phyloP scores from a whole-genome alignment of 64 coral and sea anemone genomes.

The Montipora capricornis region DNA sequence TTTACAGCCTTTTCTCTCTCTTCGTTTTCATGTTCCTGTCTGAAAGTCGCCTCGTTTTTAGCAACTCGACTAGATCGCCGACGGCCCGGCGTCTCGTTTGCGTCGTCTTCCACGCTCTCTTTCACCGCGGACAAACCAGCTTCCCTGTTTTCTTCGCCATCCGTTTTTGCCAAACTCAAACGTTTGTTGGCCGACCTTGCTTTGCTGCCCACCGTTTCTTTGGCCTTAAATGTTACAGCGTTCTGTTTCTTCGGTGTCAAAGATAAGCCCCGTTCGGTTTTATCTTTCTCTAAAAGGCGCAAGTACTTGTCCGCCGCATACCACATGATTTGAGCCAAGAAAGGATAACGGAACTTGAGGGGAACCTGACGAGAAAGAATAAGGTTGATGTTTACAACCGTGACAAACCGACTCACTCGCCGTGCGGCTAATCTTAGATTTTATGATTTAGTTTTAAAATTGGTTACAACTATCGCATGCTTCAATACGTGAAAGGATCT shows the following conservation, averaged over 20 bases:
- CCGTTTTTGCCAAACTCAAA: background rate
- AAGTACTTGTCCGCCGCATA: slow-evolving; percentile 85
- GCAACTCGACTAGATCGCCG: slow-evolving; percentile 36
- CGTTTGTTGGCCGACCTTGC: slow-evolving; percentile 4
- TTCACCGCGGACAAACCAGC: background rate
- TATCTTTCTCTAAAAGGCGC: slow-evolving; percentile 65
- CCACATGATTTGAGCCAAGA: slow-evolving; percentile 95
- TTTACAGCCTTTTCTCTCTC: background rate
- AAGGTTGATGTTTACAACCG: background rate
- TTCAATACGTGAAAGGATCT: no score
- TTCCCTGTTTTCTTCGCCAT: slow-evolving; percentile 22
- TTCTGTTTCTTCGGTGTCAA: slow-evolving; percentile 12
- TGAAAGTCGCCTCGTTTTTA: slow-evolving; percentile 27
- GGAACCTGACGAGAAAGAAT: slow-evolving; percentile 70
- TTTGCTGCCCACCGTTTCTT: slow-evolving; percentile 25
- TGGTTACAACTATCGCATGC: background rate
- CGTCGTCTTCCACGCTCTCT: slow-evolving; percentile 29
- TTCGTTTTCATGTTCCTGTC: slow-evolving; percentile 51
- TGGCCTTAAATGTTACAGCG: slow-evolving; percentile 13
- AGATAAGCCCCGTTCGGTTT: slow-evolving; percentile 23
- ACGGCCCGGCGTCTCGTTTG: background rate
- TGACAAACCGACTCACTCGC: background rate
- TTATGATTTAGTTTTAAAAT: no score
- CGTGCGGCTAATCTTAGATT: no score
- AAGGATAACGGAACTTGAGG: slow-evolving; percentile 96